Evolutionary conservation across 1,140 invertebrate species (phyloP), one percentile per base, ranked within the genome.

Genomic region (Diorhabda elongata): DNA sequence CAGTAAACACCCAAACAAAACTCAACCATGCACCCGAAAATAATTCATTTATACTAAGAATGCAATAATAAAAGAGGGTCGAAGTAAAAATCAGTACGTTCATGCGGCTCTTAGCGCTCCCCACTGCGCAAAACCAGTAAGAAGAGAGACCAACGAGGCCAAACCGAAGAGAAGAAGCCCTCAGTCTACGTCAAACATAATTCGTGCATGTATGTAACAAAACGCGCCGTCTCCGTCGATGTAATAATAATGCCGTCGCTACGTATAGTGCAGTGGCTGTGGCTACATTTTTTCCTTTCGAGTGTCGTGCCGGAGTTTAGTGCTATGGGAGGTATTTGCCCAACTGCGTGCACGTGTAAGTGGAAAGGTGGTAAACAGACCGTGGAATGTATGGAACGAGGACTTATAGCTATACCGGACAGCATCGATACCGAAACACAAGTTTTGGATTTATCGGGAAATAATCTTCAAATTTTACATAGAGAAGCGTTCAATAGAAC

Each of bases 281-380:
- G 44, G 47, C 41, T 43, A 9, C 56, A 41, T 5, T 44, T 61
- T 52, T 11, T 68, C 9, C 11, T 61, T 59, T 44, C 45, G 26
- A 26, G 52, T 9, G 26, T 56, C 9, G 71, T 61, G 73, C n/a
- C 11, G 42, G 4, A 58, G 42, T 42, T 44, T 7, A 41, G 7
- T 26, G 56, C 65, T 41, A 67, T 78, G 67, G 80, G 78, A 69
- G 84, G 81, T 69, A 84, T 83, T 71, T 94, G 92, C 76, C 90
- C 92, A 58, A 86, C 87, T 42, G 88, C 91, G 74, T 96, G 94
- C 81, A 85, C 86, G 69, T 96, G 94, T 83, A 96, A 95, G 82
- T 96, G 95, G 95, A 94, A 95, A 83, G 88, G 90, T 75, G 94
- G 94, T 68, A 96, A 96, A 83, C 90, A 93, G 76, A 94, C 92